Conservation (phyloP, 1,140 invertebrate genomes). For the Bombus fervidus region DNA sequence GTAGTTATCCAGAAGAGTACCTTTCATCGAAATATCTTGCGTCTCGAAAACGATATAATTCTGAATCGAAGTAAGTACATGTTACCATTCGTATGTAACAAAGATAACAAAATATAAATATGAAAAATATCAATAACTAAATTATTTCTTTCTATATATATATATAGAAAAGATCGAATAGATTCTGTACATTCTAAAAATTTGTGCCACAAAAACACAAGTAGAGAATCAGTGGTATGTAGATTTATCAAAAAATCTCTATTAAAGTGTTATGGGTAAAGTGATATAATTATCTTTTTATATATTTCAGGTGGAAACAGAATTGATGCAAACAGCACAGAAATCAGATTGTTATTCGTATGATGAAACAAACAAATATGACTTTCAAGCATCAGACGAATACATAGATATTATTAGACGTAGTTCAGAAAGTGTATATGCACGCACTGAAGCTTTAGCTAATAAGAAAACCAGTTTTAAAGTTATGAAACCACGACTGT, state of each 20-base stretch:
- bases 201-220: slow-evolving; percentile 41
- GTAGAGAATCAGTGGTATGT: slow-evolving; percentile 49
- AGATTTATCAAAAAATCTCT: neutral
- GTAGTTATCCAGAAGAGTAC: slow-evolving; percentile 56
- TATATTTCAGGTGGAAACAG: slow-evolving; percentile 52
- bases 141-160: neutral
- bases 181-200: slow-evolving; percentile 38
- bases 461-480: slow-evolving; percentile 82
- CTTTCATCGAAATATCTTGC: slow-evolving; percentile 39
- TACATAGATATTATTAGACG: slow-evolving; percentile 80
- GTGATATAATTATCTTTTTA: slow-evolving; percentile 6
- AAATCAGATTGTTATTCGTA: slow-evolving; percentile 49
- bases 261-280: neutral
- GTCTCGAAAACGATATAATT: slow-evolving; percentile 59
- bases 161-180: slow-evolving; percentile 20
- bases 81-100: neutral
- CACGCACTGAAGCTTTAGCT: slow-evolving; percentile 81
- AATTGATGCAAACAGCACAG: slow-evolving; percentile 30
- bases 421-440: slow-evolving; percentile 81
- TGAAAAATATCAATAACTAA: neutral
- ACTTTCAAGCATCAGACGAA: slow-evolving; percentile 76
- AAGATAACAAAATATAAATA: neutral
- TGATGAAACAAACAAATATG: slow-evolving; percentile 64
- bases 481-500: slow-evolving; percentile 80
- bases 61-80: slow-evolving; percentile 67